These are phyloP conservation scores for Metaphire vulgaris DNA, from an alignment of 1,140 invertebrate genomes.

Conservation along the genomic window DNA sequence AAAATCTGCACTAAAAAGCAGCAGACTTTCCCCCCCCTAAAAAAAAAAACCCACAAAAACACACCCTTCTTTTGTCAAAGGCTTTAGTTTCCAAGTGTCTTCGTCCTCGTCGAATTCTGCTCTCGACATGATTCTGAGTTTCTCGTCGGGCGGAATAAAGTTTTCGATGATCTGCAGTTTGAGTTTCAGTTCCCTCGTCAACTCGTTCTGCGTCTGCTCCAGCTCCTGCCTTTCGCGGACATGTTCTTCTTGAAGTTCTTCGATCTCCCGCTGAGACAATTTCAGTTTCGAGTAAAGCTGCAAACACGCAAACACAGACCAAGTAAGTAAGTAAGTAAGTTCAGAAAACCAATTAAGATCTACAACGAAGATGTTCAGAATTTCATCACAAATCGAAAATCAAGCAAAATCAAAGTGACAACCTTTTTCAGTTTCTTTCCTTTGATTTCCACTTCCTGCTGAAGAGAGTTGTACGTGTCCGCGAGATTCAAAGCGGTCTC, in stretches of 20 bases:
- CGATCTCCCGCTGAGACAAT: constrained; percentile 61
- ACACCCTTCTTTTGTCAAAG: no score
- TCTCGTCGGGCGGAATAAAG: constrained; percentile 87
- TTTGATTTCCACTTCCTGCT: constrained; percentile 86
- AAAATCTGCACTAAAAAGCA: no score
- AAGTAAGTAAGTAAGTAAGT: no score
- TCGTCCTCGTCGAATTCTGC: constrained; percentile 72
- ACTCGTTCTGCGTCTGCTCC: constrained; percentile 70
- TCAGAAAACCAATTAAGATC: no score
- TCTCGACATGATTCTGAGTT: constrained; percentile 70
- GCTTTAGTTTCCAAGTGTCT: constrained; percentile 68
- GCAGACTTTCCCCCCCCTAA: no score
- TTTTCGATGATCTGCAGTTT: constrained; percentile 82
- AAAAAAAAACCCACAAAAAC: no score
- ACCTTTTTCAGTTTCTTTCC: constrained; percentile 77
- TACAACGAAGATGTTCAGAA: no score
- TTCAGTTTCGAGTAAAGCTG: constrained; percentile 61
- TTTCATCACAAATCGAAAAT: no score
- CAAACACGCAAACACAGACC: no score
- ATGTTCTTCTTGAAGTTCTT: constrained; percentile 75
- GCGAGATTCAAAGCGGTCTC: constrained; percentile 76
- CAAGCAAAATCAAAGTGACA: no score
- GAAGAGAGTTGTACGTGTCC: constrained; percentile 75
- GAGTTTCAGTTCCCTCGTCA: constrained; percentile 63
- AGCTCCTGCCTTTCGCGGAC: constrained; percentile 70